These are phyloP conservation scores for Triplophysa dalaica DNA, from an alignment of 2,113 vertebrate genomes.

Conservation along the genomic window DNA sequence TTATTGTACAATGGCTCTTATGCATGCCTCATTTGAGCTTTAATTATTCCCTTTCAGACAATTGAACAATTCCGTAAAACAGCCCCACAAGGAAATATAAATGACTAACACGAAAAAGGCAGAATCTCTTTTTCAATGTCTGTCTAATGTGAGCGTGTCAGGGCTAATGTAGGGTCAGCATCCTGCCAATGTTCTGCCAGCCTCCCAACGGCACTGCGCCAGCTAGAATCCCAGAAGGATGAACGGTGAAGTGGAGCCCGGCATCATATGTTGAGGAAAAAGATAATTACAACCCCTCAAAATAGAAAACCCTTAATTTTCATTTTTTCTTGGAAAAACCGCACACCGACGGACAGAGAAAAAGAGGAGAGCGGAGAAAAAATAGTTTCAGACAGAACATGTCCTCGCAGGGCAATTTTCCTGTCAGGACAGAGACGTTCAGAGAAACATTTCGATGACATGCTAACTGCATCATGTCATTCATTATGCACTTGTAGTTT, in stretches of 20 bases:
- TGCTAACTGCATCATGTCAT: constrained; percentile 38
- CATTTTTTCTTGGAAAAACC: constrained; percentile 43
- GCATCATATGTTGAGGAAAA: constrained; percentile 44
- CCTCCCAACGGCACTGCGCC: background rate
- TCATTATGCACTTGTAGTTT: constrained; percentile 30
- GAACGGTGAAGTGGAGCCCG: background rate
- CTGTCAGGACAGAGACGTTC: constrained; percentile 28
- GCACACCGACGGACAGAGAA: constrained; percentile 32
- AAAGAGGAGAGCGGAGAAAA: constrained; percentile 25
- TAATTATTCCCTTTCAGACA: too few species aligned
- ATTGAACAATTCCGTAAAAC: background rate
- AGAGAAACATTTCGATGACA: constrained; percentile 27
- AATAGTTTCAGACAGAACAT: background rate
- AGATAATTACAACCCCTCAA: constrained; percentile 51
- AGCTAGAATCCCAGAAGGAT: constrained; percentile 21
- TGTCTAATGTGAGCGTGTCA: background rate
- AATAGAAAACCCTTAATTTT: constrained; percentile 55
- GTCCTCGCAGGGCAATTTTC: constrained; percentile 33
- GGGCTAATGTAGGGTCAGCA: background rate
- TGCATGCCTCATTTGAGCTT: too few species aligned
- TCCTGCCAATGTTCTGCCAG: background rate
- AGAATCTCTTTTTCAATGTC: constrained; percentile 4
- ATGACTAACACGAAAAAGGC: background rate
- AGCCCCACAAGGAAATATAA: background rate
- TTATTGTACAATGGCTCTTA: too few species aligned